Evolutionary conservation across 2,113 vertebrate genomes (phyloP).

Genomic region (Etheostoma spectabile): DNA sequence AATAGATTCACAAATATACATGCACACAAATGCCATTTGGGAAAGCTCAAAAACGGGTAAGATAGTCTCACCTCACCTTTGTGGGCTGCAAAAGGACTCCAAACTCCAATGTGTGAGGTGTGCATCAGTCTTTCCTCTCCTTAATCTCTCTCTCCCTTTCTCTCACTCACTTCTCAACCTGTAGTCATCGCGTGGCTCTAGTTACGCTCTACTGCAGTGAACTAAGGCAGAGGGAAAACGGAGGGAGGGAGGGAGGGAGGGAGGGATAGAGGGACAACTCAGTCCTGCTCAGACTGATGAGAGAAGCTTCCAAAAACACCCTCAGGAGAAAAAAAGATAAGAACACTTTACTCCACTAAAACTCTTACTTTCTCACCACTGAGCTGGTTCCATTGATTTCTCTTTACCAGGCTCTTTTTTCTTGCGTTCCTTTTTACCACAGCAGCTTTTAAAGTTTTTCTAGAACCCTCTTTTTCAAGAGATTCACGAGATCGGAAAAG

Average conservation of each 20-base stretch:
- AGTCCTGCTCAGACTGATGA: conserved; percentile 81
- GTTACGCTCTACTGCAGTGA: conserved; percentile 75
- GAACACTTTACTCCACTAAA: conserved; percentile 52
- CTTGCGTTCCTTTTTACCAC: conserved; percentile 27
- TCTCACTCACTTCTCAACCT: conserved; percentile 80
- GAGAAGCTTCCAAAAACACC: conserved; percentile 70
- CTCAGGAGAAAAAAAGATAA: conserved; percentile 69
- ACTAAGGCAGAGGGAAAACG: conserved; percentile 59
- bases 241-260: conserved; percentile 37
- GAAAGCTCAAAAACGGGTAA: conserved; percentile 43
- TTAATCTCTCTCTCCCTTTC: conserved; percentile 61
- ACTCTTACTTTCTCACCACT: conserved; percentile 53
- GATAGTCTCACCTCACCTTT: conserved; percentile 77
- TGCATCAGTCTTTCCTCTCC: conserved; percentile 69
- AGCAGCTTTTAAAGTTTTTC: conserved; percentile 52
- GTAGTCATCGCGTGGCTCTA: conserved; percentile 78
- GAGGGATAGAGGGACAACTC: conserved; percentile 71
- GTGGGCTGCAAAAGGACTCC: conserved; percentile 72
- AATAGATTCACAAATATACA: conserved; percentile 21
- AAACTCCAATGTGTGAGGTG: conserved; percentile 75
- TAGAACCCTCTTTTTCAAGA: conserved; percentile 46
- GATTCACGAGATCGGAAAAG: conserved; percentile 39
- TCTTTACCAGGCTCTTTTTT: conserved; percentile 41
- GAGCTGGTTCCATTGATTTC: conserved; percentile 49
- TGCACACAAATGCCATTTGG: conserved; percentile 32